Conservation (phyloP, 2,113 vertebrate species). For the Cololabis saira region DNA sequence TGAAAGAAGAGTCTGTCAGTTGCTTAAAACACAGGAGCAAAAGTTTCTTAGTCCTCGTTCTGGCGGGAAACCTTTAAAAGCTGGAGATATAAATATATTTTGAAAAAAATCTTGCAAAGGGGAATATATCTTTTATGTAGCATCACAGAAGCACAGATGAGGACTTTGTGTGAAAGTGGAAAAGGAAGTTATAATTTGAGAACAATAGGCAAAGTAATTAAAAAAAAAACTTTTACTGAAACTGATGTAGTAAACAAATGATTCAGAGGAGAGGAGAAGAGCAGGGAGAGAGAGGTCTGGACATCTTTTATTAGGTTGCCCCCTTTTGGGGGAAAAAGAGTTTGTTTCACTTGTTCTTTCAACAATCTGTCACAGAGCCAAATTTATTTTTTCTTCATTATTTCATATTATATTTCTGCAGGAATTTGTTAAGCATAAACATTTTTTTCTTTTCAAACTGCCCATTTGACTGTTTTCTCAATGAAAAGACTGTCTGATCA, state of each 20-base stretch:
- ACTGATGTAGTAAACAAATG: conserved; percentile 8
- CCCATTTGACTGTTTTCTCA: neutral
- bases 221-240: neutral
- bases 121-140: neutral
- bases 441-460: conserved; percentile 4
- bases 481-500: conserved; percentile 14
- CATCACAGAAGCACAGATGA: neutral
- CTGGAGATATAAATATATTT: neutral
- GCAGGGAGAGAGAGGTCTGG: too few relatives aligned
- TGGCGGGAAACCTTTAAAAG: conserved; percentile 6
- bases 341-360: too few relatives aligned
- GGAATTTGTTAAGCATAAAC: neutral
- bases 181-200: neutral
- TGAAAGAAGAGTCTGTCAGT: conserved; percentile 15
- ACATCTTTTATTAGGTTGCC: too few relatives aligned
- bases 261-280: too few relatives aligned
- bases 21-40: conserved; percentile 14
- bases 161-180: neutral
- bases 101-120: neutral
- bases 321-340: too few relatives aligned
- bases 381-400: too few relatives aligned
- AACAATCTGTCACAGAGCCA: too few relatives aligned
- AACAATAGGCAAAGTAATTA: neutral
- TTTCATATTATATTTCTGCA: too few relatives aligned
- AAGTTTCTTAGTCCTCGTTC: neutral